phyloP scores from a whole-genome alignment of 2,888 invertebrate species.

The Eudasyphora cyanicolor region DNA sequence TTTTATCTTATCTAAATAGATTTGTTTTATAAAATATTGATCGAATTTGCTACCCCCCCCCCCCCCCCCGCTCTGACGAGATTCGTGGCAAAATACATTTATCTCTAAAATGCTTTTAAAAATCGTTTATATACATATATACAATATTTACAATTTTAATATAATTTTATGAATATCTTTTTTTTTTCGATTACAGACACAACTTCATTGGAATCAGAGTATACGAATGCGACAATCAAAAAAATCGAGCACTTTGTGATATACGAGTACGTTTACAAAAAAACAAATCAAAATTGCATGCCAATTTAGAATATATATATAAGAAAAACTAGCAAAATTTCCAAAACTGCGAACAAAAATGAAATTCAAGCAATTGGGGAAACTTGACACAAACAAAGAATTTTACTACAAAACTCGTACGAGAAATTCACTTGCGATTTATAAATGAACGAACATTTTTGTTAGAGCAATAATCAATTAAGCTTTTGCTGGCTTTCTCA shows the following conservation, averaged over 20 bases:
- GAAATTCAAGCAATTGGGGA: neutral
- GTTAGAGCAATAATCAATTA: too few relatives aligned
- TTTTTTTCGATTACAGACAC: neutral
- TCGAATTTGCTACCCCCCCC: too few relatives aligned
- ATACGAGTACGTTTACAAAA: neutral
- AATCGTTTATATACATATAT: too few relatives aligned
- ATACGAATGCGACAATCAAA: neutral
- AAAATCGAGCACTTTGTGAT: neutral
- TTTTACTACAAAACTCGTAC: neutral
- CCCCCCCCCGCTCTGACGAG: too few relatives aligned
- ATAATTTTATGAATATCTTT: neutral
- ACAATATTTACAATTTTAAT: neutral
- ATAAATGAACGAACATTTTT: slow-evolving; percentile 27
- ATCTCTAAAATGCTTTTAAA: too few relatives aligned
- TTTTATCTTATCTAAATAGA: too few relatives aligned
- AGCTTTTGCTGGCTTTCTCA: neutral
- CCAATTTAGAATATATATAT: neutral
- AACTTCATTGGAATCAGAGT: neutral
- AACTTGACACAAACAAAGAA: neutral
- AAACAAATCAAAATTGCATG: neutral
- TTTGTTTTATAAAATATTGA: too few relatives aligned
- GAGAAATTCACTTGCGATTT: slow-evolving; percentile 45
- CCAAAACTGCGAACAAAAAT: neutral
- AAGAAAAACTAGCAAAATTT: neutral
- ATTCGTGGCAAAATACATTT: too few relatives aligned